Conservation (phyloP, 2,113 vertebrate genomes). For the Leiothrix lutea region DNA sequence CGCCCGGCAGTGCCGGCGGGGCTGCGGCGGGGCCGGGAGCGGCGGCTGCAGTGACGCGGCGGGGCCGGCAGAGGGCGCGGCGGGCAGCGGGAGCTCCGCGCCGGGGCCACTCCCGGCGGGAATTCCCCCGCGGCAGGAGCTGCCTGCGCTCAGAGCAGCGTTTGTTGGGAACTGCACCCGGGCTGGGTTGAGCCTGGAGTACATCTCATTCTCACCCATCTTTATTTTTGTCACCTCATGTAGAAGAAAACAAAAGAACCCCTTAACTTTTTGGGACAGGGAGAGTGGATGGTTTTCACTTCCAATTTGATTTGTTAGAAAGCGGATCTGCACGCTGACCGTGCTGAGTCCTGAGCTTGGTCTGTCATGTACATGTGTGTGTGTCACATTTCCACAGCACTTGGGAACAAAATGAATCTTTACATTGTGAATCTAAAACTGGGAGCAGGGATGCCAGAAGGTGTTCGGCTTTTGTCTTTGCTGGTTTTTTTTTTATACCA, state of each 20-base stretch:
- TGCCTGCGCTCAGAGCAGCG: background rate
- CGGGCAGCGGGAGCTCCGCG: background rate
- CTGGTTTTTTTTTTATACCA: background rate
- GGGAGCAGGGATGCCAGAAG: background rate
- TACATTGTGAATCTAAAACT: background rate
- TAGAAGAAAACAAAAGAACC: background rate
- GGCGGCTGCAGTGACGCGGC: background rate
- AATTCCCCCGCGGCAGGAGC: background rate
- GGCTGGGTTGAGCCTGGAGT: background rate
- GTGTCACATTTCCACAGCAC: background rate
- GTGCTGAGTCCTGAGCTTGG: background rate
- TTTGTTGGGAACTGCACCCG: background rate
- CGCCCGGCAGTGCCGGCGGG: too few relatives aligned
- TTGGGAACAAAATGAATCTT: background rate
- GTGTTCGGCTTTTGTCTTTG: accelerated
- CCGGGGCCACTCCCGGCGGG: background rate
- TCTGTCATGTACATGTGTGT: accelerated
- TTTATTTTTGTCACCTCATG: background rate
- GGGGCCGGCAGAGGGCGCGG: background rate
- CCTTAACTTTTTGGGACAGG: background rate
- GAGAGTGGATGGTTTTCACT: background rate
- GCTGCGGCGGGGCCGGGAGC: background rate
- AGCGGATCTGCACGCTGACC: background rate
- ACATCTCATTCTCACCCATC: background rate
- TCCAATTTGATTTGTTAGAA: background rate